These are phyloP conservation scores for Acropora tenuis DNA, from an alignment of 64 coral and sea anemone genomes.

Conservation along the genomic window DNA sequence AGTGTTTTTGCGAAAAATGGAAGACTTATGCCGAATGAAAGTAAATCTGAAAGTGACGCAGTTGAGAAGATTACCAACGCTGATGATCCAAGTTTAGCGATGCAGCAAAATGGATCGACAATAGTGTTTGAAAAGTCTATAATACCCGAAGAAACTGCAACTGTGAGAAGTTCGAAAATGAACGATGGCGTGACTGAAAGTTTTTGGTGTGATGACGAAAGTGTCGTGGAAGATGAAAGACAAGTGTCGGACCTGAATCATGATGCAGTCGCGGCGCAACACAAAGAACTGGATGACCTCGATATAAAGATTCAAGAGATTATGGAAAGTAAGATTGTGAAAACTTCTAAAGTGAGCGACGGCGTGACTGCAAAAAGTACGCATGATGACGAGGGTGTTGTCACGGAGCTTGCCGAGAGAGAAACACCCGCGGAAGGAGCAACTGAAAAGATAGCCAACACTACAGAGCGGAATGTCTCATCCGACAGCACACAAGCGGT, in stretches of 20 bases:
- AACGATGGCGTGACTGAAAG: conserved; percentile 11
- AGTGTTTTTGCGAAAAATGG: background rate
- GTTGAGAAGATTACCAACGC: too few relatives aligned
- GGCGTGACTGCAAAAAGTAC: background rate
- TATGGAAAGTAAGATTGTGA: background rate
- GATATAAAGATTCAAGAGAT: conserved; percentile 6
- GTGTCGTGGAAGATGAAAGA: background rate
- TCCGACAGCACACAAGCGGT: background rate
- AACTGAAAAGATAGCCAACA: background rate
- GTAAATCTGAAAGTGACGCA: too few relatives aligned
- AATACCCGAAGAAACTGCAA: background rate
- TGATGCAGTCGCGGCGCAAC: background rate
- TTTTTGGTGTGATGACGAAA: background rate
- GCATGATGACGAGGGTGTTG: too few relatives aligned
- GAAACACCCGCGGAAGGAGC: background rate
- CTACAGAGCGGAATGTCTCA: background rate
- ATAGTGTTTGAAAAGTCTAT: background rate
- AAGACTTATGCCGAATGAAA: background rate
- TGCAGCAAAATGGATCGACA: background rate
- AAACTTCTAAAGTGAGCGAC: background rate
- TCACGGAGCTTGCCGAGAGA: too few relatives aligned
- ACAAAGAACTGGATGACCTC: background rate
- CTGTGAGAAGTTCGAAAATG: background rate
- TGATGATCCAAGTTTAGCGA: too few relatives aligned
- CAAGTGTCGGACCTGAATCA: background rate